Base-by-base conservation (phyloP, 2,113 vertebrate genomes). In the Halcyon senegalensis region DNA sequence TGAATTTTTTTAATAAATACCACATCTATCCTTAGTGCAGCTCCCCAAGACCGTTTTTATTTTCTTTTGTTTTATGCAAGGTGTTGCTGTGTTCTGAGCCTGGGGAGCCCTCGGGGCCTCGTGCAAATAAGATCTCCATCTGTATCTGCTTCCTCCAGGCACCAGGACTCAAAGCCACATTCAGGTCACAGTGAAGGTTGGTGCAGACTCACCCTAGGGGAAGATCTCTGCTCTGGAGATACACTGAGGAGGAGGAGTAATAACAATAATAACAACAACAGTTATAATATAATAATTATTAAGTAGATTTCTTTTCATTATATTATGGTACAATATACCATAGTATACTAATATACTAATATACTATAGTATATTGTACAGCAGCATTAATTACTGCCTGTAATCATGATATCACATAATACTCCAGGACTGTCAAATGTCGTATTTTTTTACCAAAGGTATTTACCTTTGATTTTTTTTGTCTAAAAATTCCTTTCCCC, bases 391-490 rank as follows among this genome's bases (percentile, higher is more conserved):
- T 67, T 86, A 55, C 12, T 50, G 43, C 46, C 75, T 58, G 50
- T 53, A 28, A 2, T 79, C 8, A 33, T 64, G 70, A 30, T 28
- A 48, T 23, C 6, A 68, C 24, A 16, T 16, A 78, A 63, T 60
- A 87, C 2, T 78, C 19, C 30, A 76, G 14, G 27, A 68, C 48
- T 68, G 14, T 14, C n/a, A 53, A 48, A 55, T 75, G 67, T 70
- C 0, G 2, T 74, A 7, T 0, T 50, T 93, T 46, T 50, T 70
- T 28, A 41, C 28, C 50, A 51, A 51, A 51, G 50, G 50, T 51
- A 51, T 51, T 51, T 51, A 51, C 11, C 24, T 51, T 51, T 51
- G 24, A 51, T 25, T 51, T 37, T 64, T 73, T 78, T 16, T 37
- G 58, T 78, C 33, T 64, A 50, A 48, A 89, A 75, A 24, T 46